phyloP scores from a whole-genome alignment of 2,888 invertebrate species.

The Drosophila suboccidentalis region DNA sequence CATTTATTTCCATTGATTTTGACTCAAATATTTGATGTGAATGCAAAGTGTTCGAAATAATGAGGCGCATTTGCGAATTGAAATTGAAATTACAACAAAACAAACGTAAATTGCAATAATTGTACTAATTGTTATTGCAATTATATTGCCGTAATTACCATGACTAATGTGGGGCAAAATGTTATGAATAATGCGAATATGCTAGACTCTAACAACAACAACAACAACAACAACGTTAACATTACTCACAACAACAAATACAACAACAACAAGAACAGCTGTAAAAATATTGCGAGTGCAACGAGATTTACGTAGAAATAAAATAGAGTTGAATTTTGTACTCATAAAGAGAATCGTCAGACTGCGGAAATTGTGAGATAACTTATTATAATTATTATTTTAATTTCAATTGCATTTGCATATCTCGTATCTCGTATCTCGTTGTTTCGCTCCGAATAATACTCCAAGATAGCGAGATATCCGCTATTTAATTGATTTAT shows the following conservation, averaged over 20 bases:
- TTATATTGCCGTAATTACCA: slow-evolving; percentile 76
- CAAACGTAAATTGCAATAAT: slow-evolving; percentile 75
- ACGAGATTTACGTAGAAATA: slow-evolving; percentile 24
- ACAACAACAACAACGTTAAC: not conserved
- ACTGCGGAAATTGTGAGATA: slow-evolving; percentile 18
- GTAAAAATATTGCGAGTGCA: not conserved
- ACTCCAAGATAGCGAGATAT: not conserved
- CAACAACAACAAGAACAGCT: slow-evolving; percentile 12
- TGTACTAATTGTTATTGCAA: slow-evolving; percentile 79
- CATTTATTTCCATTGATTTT: slow-evolving; percentile 10
- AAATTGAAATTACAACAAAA: slow-evolving; percentile 52
- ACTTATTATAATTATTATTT: slow-evolving; percentile 19
- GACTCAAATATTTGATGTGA: slow-evolving; percentile 6
- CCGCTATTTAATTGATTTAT: slow-evolving; percentile 4
- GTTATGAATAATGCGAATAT: slow-evolving; percentile 60
- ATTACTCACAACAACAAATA: not conserved
- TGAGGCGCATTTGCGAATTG: slow-evolving; percentile 71
- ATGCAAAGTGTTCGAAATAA: slow-evolving; percentile 49
- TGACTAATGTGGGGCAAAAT: slow-evolving; percentile 76
- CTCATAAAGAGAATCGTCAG: slow-evolving; percentile 12
- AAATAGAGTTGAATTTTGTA: slow-evolving; percentile 34
- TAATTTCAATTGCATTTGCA: slow-evolving; percentile 16
- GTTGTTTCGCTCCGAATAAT: slow-evolving; percentile 21
- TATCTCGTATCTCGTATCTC: slow-evolving; percentile 12
- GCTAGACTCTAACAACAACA: slow-evolving; percentile 6